Evolutionary conservation across 2,888 invertebrate species (phyloP), one percentile per base, ranked within the genome.

Genomic region (Drosophila koepferae): DNA sequence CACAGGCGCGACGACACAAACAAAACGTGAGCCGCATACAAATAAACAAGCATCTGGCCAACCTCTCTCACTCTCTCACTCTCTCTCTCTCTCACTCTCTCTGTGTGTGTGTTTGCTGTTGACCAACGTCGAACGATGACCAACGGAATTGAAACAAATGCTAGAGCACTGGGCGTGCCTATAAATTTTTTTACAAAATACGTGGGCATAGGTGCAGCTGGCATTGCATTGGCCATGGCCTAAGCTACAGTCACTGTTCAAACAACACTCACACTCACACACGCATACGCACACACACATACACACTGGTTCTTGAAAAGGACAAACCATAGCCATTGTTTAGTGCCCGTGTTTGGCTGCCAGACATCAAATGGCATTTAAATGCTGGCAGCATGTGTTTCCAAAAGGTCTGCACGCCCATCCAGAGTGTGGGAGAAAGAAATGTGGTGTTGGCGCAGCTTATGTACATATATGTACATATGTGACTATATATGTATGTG

Each of bases 1-100:
- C 89, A 83, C 90, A 88, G 88, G 88, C 88, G 90, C 90, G 90
- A 82, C 88, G 86, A 86, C 82, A 88, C 86, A 88, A 88, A 88
- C 88, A 88, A 81, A 88, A 88, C 90, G 88, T 88, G 90, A 70
- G 74, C 74, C 73, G 86, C 77, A 88, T 89, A 86, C 84, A 89
- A 89, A 89, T 84, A 89, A 89, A 89, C 81, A 80, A 81, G 82
- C 63, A 79, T 67, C 63, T 41, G 58, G 6, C 28, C 28, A 28
- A 28, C 28, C 28, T 28, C 28, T 5, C 28, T 5, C 28, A 2
- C 28, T 28, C 28, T 6, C 28, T 5, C 28, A 5, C 28, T 28
- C 28, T 6, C 28, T 4, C 28, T 5, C 5, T 5, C 28, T 28
- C 28, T 28, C 6, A 6, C 28, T 6, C 28, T 28, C 28, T 28